Conservation (phyloP, 1,140 invertebrate genomes). For the Drosophila funebris region DNA sequence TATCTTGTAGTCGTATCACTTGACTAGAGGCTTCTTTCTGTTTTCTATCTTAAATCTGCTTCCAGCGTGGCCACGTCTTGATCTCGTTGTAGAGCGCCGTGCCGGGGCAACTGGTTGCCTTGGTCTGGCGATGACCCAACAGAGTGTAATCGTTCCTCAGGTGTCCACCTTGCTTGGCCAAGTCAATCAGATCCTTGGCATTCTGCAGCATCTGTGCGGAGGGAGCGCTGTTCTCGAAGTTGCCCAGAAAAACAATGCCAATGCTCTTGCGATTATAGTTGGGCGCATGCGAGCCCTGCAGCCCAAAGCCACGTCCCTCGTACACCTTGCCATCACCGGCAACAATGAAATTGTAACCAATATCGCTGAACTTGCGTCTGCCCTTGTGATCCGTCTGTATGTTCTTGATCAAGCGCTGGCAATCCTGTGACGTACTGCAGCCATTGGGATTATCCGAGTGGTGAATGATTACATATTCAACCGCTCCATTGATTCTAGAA, state of each 20-base stretch:
- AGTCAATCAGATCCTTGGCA: conserved; percentile 86
- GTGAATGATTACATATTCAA: conserved; percentile 91
- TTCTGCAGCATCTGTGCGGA: conserved; percentile 86
- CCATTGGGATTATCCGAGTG: conserved; percentile 88
- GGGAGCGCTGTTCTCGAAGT: conserved; percentile 84
- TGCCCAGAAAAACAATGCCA: conserved; percentile 87
- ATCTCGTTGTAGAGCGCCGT: conserved; percentile 85
- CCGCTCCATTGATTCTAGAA: conserved; percentile 75
- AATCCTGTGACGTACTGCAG: conserved; percentile 83
- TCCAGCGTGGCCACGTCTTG: conserved; percentile 84
- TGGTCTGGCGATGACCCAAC: conserved; percentile 88
- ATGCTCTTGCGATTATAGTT: conserved; percentile 88
- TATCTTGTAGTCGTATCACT: neutral
- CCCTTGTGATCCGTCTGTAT: conserved; percentile 87
- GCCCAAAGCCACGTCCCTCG: conserved; percentile 90
- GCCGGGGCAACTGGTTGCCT: conserved; percentile 89
- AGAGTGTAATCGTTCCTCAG: conserved; percentile 83
- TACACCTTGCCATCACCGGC: conserved; percentile 86
- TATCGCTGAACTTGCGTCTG: conserved; percentile 87
- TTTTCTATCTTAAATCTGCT: conserved; percentile 35
- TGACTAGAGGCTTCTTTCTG: neutral
- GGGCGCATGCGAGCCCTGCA: conserved; percentile 87
- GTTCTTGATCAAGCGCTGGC: conserved; percentile 85
- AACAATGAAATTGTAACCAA: conserved; percentile 87
- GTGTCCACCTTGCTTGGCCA: conserved; percentile 85